Percentiles rank a stretch among this genome's conserved stretches.
phyloP scores from a whole-genome alignment of 2,113 vertebrate species.

The Pithys albifrons region DNA sequence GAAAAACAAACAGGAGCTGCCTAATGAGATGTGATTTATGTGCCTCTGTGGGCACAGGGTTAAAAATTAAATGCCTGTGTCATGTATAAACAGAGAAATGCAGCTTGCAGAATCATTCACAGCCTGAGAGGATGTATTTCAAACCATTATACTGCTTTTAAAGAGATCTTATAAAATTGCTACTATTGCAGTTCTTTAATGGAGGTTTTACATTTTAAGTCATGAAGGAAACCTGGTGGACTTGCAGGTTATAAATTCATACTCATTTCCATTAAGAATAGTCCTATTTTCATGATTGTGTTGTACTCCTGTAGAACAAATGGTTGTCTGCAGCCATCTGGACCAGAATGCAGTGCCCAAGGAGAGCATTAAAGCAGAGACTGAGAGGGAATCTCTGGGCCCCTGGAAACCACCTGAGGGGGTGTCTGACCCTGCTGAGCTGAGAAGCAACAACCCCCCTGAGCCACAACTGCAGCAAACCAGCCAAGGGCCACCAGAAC shows the following conservation, averaged over 20 bases:
- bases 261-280: neutral
- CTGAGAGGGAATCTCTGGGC: neutral
- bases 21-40: neutral
- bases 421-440: neutral
- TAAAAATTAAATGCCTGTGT: neutral
- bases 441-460: neutral
- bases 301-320: neutral
- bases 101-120: neutral
- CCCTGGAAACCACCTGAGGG: neutral
- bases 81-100: neutral
- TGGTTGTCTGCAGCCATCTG: neutral
- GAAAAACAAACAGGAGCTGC: neutral
- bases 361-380: neutral
- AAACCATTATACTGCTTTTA: neutral
- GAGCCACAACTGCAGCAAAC: neutral
- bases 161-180: neutral
- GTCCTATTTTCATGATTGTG: neutral
- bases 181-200: neutral
- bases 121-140: neutral
- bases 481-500: neutral
- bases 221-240: neutral
- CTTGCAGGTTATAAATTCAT: neutral
- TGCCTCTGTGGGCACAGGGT: neutral
- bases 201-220: neutral
- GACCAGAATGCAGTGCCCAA: constrained; percentile 9